These are phyloP conservation scores for Syndactyla subalaris DNA, from an alignment of 2,797 vertebrate genomes.

Conservation along the genomic window DNA sequence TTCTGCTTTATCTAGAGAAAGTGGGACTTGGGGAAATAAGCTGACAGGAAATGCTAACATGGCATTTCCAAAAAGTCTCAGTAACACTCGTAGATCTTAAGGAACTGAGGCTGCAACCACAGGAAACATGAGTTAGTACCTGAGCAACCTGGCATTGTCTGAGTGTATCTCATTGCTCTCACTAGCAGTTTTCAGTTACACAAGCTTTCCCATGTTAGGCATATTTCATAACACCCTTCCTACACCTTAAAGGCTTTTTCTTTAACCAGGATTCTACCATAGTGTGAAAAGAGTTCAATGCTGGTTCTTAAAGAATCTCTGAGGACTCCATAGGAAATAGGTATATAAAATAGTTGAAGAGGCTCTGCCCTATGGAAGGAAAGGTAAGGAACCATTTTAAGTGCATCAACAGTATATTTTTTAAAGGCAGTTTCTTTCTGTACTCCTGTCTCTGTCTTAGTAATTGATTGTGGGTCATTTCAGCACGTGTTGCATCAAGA, in stretches of 20 bases:
- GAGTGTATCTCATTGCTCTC: background rate
- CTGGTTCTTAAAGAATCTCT: background rate
- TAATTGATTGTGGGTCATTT: background rate
- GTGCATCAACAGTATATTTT: background rate
- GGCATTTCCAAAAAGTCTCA: background rate
- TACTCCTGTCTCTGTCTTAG: background rate
- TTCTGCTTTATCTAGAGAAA: background rate
- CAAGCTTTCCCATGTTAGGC: background rate
- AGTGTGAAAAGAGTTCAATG: background rate
- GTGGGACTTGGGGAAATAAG: background rate
- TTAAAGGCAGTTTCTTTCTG: background rate
- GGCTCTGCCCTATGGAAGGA: background rate
- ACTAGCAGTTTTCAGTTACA: background rate
- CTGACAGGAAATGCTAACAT: background rate
- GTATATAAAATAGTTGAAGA: background rate
- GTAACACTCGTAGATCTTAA: background rate
- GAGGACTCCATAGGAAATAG: background rate
- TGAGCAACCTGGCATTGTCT: background rate
- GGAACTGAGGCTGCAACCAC: background rate
- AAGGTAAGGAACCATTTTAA: background rate
- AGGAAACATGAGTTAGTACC: background rate
- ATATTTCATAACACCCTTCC: background rate
- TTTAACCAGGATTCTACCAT: background rate
- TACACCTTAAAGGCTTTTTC: background rate
- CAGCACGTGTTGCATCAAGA: background rate